These are phyloP conservation scores for Melopsittacus undulatus DNA, from an alignment of 2,797 vertebrate species.

Conservation along the genomic window DNA sequence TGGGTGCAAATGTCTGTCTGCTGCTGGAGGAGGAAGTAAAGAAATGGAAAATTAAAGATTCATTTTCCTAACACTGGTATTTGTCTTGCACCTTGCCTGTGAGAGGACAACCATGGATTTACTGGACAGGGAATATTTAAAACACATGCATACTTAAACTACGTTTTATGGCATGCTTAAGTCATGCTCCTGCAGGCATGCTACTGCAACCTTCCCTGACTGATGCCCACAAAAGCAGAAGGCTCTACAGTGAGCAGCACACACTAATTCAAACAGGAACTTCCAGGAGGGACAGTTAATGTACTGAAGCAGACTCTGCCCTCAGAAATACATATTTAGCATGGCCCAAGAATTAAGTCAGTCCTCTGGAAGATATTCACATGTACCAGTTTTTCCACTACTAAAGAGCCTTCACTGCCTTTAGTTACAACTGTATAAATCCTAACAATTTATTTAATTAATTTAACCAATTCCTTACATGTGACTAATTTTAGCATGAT, in stretches of 20 bases:
- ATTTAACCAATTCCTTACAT: neutral
- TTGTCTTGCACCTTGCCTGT: neutral
- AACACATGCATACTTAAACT: neutral
- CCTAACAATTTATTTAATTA: neutral
- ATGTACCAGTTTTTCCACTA: neutral
- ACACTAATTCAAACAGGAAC: neutral
- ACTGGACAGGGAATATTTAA: neutral
- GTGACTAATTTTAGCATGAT: neutral
- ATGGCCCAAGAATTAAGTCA: neutral
- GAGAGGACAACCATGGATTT: neutral
- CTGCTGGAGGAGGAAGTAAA: neutral
- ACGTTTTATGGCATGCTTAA: accelerated
- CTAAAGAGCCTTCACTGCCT: neutral
- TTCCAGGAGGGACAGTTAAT: neutral
- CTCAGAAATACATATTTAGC: neutral
- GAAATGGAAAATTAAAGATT: neutral
- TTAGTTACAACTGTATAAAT: neutral
- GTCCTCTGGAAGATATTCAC: neutral
- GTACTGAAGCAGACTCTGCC: neutral
- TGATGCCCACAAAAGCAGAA: neutral
- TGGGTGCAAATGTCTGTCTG: neutral
- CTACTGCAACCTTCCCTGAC: neutral
- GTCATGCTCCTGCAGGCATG: neutral
- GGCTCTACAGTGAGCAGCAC: neutral
- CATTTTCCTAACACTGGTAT: neutral